Evolutionary conservation across 1,140 invertebrate species (phyloP), one percentile per base, ranked within the genome.

Genomic region (Euwallacea similis): DNA sequence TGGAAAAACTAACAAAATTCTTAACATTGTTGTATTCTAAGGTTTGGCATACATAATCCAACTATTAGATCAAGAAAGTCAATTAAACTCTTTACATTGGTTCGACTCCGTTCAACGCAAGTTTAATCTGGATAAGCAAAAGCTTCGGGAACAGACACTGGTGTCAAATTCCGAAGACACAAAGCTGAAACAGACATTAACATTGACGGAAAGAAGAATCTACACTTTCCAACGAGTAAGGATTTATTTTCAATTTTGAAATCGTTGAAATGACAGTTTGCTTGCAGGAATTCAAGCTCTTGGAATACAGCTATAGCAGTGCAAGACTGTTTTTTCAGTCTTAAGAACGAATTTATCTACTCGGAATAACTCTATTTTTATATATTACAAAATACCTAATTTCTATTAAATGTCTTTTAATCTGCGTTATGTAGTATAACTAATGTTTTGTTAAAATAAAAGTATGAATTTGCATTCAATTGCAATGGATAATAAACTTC

Each of bases 31-130:
- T 56, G 42, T 67, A 46, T 73, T 76, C 76, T 53, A 61, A 77
- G 77, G 78, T 11, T 81, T 92, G 2, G 88, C 90, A 3, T 92
- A 91, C 70, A 90, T 92, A 73, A 84, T 90, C 47, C 88, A 88
- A 76, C 80, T 92, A 71, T 80, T 92, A 9, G 85, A 90, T 80
- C 90, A 92, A 81, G 87, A 86, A 76, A 83, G 86, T 55, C 93
- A 95, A 75, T 93, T 99, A 81, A 95, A 98, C 83, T 90, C 94
- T 6, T 84, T 99, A 1, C 94, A 97, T 81, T 99, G 98, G 98
- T 98, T 98, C 80, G 87, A 95, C 67, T 94, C 96, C 6, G 91
- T 98, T 0, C 82, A 85, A 58, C 87, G 90, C 72, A 91, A 93
- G 78, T 89, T 93, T 74, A 77, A 77, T 11, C 87, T 87, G 71